phyloP scores from a whole-genome alignment of 2,888 invertebrate species.

The Zygaena filipendulae region DNA sequence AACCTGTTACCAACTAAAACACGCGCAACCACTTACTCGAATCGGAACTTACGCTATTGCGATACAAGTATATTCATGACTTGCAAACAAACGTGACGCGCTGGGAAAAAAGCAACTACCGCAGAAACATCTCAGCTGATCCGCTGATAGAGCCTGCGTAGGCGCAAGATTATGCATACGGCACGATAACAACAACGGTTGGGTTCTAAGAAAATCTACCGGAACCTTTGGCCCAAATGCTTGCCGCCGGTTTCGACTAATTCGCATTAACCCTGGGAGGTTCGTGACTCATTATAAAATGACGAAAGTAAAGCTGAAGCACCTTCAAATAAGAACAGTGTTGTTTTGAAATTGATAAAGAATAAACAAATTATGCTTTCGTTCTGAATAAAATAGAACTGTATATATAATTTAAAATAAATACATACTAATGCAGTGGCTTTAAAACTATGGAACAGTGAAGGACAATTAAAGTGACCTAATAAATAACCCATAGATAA shows the following conservation, averaged over 20 bases:
- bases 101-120: constrained; percentile 43
- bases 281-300: constrained; percentile 62
- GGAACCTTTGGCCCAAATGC: constrained; percentile 34
- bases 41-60: constrained; percentile 27
- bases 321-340: no score
- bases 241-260: constrained; percentile 29
- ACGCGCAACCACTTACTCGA: constrained; percentile 12
- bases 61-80: not conserved
- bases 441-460: no score
- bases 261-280: constrained; percentile 24
- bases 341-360: no score
- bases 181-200: no score
- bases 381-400: no score
- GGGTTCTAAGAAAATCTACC: constrained; percentile 25
- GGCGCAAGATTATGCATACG: no score
- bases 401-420: no score
- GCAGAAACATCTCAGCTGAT: constrained; percentile 43
- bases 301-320: constrained; percentile 65
- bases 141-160: constrained; percentile 34
- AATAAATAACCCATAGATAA: no score
- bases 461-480: no score
- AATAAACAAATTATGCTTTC: no score
- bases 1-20: constrained; percentile 27
- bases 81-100: constrained; percentile 26
- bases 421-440: no score